Conservation (phyloP, 2,113 vertebrate species). For the Anoura caudifer region DNA sequence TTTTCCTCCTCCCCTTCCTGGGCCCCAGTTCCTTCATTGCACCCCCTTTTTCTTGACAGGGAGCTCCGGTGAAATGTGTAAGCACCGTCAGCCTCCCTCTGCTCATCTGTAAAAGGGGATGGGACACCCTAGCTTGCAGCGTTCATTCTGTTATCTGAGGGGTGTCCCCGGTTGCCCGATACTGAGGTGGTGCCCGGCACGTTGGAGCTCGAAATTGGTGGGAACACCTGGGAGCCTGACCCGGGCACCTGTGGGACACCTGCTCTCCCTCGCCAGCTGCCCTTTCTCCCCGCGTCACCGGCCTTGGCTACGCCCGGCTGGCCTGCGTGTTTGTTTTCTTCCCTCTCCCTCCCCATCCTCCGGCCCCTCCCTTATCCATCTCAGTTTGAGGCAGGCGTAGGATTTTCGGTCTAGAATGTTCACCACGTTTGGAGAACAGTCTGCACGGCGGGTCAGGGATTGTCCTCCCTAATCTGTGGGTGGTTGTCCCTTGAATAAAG, state of each 20-base stretch:
- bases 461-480: background rate
- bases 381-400: background rate
- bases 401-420: background rate
- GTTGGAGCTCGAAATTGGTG: fast-evolving
- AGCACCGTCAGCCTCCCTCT: background rate
- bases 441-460: background rate
- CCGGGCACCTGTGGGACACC: background rate
- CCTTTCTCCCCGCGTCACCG: background rate
- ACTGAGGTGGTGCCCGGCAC: fast-evolving
- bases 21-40: background rate
- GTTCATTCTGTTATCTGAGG: too few relatives aligned
- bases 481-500: background rate
- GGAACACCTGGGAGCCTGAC: background rate
- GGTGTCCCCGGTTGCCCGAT: background rate
- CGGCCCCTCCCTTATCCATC: fast-evolving
- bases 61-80: background rate
- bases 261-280: fast-evolving
- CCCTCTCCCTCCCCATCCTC: too few relatives aligned
- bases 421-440: background rate
- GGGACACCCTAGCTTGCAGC: background rate
- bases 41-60: too few relatives aligned
- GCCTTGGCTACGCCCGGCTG: background rate
- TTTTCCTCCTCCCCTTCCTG: too few relatives aligned
- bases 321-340: background rate
- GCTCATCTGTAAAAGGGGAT: background rate